phyloP scores from a whole-genome alignment of 2,113 vertebrate genomes.

The Gallinago jamesoni region DNA sequence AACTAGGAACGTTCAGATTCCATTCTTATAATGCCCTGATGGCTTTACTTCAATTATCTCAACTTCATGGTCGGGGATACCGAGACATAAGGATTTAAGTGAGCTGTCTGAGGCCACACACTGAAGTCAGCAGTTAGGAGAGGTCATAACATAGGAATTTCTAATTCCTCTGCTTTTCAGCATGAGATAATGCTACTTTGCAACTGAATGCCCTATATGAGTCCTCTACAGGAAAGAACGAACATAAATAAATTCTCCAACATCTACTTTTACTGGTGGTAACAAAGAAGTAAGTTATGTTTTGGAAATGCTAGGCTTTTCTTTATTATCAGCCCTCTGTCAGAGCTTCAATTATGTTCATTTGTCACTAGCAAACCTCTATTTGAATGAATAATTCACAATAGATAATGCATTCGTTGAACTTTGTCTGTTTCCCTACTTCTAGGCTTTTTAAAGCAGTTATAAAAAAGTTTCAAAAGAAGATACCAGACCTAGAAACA shows the following conservation, averaged over 20 bases:
- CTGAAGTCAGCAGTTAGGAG: not conserved
- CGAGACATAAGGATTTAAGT: not conserved
- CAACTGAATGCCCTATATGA: not conserved
- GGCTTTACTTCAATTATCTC: not conserved
- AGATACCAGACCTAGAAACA: not conserved
- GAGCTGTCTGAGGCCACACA: not conserved
- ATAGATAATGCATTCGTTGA: not conserved
- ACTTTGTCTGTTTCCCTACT: not conserved
- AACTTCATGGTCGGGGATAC: not conserved
- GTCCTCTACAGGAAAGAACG: accelerated
- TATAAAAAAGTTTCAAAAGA: not conserved
- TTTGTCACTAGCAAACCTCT: constrained; percentile 8
- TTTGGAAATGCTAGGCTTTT: not conserved
- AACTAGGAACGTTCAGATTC: not conserved
- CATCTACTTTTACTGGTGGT: not conserved
- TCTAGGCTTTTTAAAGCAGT: not conserved
- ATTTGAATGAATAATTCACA: constrained; percentile 9
- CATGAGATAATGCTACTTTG: not conserved
- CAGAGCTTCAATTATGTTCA: not conserved
- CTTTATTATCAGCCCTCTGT: not conserved
- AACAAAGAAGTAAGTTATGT: not conserved
- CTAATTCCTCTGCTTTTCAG: not conserved
- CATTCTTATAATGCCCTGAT: not conserved
- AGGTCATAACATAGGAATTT: not conserved
- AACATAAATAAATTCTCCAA: not conserved